Evolutionary conservation across 2,888 invertebrate genomes (phyloP), one percentile per base, ranked within the genome.

Genomic region (Microplitis manilae): DNA sequence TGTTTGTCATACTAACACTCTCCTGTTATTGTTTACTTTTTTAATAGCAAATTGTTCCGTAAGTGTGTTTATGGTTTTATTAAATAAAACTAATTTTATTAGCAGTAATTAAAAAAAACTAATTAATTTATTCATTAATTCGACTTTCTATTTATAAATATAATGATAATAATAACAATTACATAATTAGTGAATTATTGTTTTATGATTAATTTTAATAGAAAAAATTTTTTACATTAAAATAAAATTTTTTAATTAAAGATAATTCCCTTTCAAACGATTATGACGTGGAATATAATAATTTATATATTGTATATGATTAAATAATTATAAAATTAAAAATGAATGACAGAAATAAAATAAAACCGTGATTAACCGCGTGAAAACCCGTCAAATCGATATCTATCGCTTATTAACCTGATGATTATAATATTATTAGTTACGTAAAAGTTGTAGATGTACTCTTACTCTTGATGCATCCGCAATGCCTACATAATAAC

Each of bases 311-410:
- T 68, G n/a, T n/a, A 39, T 20, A n/a, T 39, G n/a, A 5, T 30
- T 60, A 30, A 30, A 39, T 39, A 6, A 70, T 59, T 64, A 64
- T 41, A 8, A 64, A n/a, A 72, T 72, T 20, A 72, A 68, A 68
- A 72, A 72, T 64, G 40, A 62, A 61, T 72, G 72, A 72, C 64
- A 72, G 72, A 62, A 72, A 60, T 59, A 64, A 64, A 72, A 71
- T 72, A 41, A 64, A 72, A 70, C 50, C 69, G 69, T 70, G 69
- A 41, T 70, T 70, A 70, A 70, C 59, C 60, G 69, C 59, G 59
- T 9, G 39, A 59, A 69, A 69, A 50, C 50, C 20, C 59, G 38
- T 70, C 69, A 70, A 50, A 50, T 70, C 69, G 69, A 70, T 70
- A 60, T 70, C 69, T 50, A 59, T 50, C 50, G 20, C 59, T 30